Evolutionary conservation across 2,113 vertebrate species (phyloP).

Genomic region (Oncorhynchus nerka): DNA sequence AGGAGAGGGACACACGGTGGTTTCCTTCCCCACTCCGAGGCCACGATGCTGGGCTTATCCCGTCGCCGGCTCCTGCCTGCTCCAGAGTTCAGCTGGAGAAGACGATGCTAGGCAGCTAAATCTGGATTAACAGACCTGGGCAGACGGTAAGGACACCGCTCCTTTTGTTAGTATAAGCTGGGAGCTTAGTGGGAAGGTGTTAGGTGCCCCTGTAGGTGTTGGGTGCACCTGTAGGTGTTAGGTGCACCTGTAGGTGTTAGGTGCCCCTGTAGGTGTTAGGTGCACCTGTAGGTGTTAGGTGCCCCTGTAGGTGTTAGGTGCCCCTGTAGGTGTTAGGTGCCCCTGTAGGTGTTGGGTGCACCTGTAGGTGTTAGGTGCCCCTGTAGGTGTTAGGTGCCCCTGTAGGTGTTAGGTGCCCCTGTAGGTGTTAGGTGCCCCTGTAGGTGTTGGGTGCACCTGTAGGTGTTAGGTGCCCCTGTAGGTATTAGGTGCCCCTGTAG

Average conservation of each 20-base stretch:
- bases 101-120: conserved; percentile 73
- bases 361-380: conserved; percentile 55
- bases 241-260: background rate
- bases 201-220: conserved; percentile 25
- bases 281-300: conserved; percentile 2
- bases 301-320: background rate
- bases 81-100: conserved; percentile 74
- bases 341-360: background rate
- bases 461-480: background rate
- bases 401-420: background rate
- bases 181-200: conserved; percentile 60
- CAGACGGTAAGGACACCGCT: conserved; percentile 79
- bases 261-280: background rate
- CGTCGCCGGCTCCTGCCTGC: conserved; percentile 64
- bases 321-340: background rate
- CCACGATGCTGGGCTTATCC: conserved; percentile 5
- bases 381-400: conserved; percentile 34
- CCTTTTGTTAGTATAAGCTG: conserved; percentile 73
- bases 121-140: conserved; percentile 75
- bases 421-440: too few relatives aligned
- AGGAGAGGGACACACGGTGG: conserved; percentile 25
- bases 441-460: background rate
- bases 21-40: conserved; percentile 29
- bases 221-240: background rate
- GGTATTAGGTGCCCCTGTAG: too few relatives aligned